Percentiles rank a stretch among this genome's conserved stretches.
phyloP scores from a whole-genome alignment of 92 coral and sea anemone species.

The Diadumene lineata region DNA sequence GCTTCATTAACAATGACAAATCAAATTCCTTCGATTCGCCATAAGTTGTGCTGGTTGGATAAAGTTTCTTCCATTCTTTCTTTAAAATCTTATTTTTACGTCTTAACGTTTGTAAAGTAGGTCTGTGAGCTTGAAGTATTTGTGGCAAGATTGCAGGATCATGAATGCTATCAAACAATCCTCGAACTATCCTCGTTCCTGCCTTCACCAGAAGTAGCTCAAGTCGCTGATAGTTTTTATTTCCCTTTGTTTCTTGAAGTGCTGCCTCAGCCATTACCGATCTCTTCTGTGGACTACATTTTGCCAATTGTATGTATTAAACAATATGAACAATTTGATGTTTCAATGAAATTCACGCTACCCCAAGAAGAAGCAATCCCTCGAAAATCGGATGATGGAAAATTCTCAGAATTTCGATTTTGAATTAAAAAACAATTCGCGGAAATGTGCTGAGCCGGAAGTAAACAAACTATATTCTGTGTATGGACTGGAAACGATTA shows the following conservation, averaged over 20 bases:
- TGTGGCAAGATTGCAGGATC: background rate
- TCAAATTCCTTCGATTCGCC: slow-evolving; percentile 39
- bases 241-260: background rate
- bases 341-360: background rate
- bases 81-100: slow-evolving; percentile 11
- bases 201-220: background rate
- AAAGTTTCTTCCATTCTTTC: slow-evolving; percentile 38
- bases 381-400: background rate
- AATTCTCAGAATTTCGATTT: background rate
- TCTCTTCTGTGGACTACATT: background rate
- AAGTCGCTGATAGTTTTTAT: background rate
- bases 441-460: no score
- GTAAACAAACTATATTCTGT: background rate
- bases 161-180: slow-evolving; percentile 1
- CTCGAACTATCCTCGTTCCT: background rate
- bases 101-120: no score
- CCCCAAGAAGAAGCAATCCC: background rate
- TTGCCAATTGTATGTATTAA: background rate
- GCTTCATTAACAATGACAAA: slow-evolving; percentile 34
- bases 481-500: background rate
- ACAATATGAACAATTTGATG: background rate
- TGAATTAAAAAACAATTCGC: background rate
- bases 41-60: slow-evolving; percentile 13
- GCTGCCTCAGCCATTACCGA: slow-evolving; percentile 1
- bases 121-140: background rate